Evolutionary conservation across 2,888 invertebrate genomes (phyloP).

Genomic region (Drosophila stalkeri): DNA sequence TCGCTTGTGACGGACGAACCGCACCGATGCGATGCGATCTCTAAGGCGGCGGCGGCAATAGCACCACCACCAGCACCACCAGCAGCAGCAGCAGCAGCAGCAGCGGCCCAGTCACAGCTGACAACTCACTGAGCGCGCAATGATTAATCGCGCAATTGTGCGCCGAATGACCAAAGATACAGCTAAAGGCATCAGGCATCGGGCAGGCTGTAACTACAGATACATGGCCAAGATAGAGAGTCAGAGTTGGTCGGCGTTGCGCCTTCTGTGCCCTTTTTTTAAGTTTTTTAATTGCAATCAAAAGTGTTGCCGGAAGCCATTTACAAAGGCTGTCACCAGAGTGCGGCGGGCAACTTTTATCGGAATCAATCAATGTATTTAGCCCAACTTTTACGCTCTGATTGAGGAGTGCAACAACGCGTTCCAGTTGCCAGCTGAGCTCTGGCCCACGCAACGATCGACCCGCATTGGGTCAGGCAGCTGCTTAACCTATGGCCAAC

Average conservation of each 20-base stretch:
- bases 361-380: constrained; percentile 71
- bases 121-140: constrained; percentile 81
- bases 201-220: constrained; percentile 42
- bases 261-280: constrained; percentile 63
- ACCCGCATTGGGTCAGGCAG: constrained; percentile 58
- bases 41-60: constrained; percentile 54
- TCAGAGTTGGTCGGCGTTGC: constrained; percentile 21
- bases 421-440: constrained; percentile 9
- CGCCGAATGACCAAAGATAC: constrained; percentile 53
- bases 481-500: constrained; percentile 52
- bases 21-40: constrained; percentile 61
- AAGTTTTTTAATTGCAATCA: constrained; percentile 77
- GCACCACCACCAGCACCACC: constrained; percentile 51
- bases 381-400: constrained; percentile 69
- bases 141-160: constrained; percentile 81
- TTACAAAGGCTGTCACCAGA: constrained; percentile 77
- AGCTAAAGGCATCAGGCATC: constrained; percentile 32
- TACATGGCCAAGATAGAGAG: constrained; percentile 49
- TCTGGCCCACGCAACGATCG: constrained; percentile 22
- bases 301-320: constrained; percentile 81
- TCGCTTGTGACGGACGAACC: constrained; percentile 75
- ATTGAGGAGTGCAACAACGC: constrained; percentile 49
- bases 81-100: constrained; percentile 53
- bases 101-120: constrained; percentile 69
- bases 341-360: constrained; percentile 62